Percentiles rank a stretch among this genome's conserved stretches.
These are phyloP conservation scores for Trachemys scripta DNA, from an alignment of 2,113 vertebrate genomes.

Conservation along the genomic window DNA sequence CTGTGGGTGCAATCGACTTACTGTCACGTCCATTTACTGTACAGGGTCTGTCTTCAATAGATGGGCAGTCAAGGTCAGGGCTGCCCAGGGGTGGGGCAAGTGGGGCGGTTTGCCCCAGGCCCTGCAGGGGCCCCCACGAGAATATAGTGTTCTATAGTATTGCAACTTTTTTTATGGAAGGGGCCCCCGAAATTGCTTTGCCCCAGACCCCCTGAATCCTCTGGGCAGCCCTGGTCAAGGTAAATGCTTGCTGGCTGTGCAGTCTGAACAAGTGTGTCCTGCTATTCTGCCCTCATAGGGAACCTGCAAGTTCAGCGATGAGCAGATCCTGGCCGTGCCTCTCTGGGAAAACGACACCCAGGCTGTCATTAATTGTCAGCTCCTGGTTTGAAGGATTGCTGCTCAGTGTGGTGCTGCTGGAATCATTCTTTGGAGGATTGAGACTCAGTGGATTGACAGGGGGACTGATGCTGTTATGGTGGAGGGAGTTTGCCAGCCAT, in stretches of 20 bases:
- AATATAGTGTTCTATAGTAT: no score
- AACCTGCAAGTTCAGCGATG: neutral
- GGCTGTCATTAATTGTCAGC: neutral
- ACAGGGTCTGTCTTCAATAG: neutral
- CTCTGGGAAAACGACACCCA: conserved; percentile 8
- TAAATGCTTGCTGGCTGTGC: neutral
- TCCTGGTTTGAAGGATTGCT: conserved; percentile 32
- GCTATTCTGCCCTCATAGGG: neutral
- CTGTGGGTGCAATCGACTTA: neutral
- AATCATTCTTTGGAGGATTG: conserved; percentile 44
- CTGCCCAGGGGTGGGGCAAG: no score
- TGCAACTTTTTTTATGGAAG: no score
- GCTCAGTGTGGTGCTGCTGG: conserved; percentile 20
- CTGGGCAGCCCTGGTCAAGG: neutral
- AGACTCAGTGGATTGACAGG: conserved; percentile 44
- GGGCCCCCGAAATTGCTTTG: no score
- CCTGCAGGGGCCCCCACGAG: no score
- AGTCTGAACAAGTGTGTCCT: neutral
- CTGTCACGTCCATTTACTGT: neutral
- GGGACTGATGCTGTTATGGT: neutral
- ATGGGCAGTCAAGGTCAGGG: neutral
- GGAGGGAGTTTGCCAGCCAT: conserved; percentile 3
- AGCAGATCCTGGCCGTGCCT: neutral
- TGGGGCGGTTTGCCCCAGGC: no score
- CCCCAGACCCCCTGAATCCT: no score